Conservation (phyloP, 2,797 vertebrate genomes). For the Hemitrygon akajei region DNA sequence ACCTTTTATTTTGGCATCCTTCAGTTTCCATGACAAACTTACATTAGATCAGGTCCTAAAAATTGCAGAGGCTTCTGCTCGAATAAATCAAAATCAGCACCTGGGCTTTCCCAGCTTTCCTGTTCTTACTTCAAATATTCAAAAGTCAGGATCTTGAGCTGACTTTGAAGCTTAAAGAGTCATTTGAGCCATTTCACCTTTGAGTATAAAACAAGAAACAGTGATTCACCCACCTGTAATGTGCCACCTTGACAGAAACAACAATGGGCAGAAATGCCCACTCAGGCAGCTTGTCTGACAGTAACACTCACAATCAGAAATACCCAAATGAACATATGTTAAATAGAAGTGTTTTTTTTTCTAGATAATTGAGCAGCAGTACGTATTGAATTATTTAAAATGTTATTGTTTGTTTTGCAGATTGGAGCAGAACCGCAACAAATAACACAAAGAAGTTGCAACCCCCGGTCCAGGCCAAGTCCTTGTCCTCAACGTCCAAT, state of each 20-base stretch:
- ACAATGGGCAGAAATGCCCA: too few relatives aligned
- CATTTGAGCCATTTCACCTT: background rate
- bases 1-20: background rate
- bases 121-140: background rate
- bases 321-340: background rate
- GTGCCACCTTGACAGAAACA: too few relatives aligned
- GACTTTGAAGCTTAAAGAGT: background rate
- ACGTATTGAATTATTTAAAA: slow-evolving; percentile 44
- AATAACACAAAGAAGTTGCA: slow-evolving; percentile 65
- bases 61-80: background rate
- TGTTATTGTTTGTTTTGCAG: slow-evolving; percentile 50
- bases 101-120: background rate
- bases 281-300: too few relatives aligned
- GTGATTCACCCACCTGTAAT: too few relatives aligned
- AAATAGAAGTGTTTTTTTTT: background rate
- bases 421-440: slow-evolving; percentile 84
- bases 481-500: slow-evolving; percentile 61
- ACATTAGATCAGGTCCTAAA: background rate
- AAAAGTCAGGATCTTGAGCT: background rate
- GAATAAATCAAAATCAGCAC: background rate
- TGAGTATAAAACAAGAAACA: background rate
- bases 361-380: background rate
- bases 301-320: background rate
- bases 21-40: background rate
- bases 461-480: slow-evolving; percentile 58